These are phyloP conservation scores for Neoarius graeffei DNA, from an alignment of 2,113 vertebrate genomes.

Conservation along the genomic window DNA sequence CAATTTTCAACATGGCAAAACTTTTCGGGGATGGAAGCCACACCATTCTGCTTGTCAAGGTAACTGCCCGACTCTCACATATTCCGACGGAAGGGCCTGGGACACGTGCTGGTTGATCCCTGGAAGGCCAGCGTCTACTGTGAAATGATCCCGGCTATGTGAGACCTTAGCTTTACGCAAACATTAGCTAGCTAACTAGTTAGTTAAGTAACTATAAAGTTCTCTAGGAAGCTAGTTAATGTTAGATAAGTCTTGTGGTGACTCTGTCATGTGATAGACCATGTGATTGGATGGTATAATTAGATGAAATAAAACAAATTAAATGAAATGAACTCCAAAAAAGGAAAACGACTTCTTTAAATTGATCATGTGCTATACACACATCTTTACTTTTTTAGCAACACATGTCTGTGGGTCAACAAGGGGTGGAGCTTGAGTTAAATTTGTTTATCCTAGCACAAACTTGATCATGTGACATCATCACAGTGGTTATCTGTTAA, in stretches of 20 bases:
- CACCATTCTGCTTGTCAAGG: too few relatives aligned
- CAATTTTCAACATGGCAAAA: too few relatives aligned
- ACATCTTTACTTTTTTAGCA: not conserved
- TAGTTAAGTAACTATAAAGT: not conserved
- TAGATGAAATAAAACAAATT: not conserved
- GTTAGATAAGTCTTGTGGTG: not conserved
- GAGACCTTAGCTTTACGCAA: not conserved
- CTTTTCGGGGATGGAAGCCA: too few relatives aligned
- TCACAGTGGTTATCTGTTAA: not conserved
- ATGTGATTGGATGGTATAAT: not conserved
- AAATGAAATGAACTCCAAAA: not conserved
- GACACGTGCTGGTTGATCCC: too few relatives aligned
- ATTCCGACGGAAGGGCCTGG: too few relatives aligned
- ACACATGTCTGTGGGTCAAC: not conserved
- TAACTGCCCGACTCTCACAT: too few relatives aligned
- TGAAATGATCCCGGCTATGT: too few relatives aligned
- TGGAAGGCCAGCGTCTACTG: too few relatives aligned
- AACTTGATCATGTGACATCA: not conserved
- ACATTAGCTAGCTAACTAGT: not conserved
- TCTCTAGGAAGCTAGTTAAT: not conserved
- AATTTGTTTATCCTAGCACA: not conserved
- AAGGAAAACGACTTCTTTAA: not conserved
- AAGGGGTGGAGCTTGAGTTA: not conserved
- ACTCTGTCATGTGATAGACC: not conserved
- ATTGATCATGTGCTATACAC: not conserved